Conservation (phyloP, 2,113 vertebrate species). For the Alouatta palliata region DNA sequence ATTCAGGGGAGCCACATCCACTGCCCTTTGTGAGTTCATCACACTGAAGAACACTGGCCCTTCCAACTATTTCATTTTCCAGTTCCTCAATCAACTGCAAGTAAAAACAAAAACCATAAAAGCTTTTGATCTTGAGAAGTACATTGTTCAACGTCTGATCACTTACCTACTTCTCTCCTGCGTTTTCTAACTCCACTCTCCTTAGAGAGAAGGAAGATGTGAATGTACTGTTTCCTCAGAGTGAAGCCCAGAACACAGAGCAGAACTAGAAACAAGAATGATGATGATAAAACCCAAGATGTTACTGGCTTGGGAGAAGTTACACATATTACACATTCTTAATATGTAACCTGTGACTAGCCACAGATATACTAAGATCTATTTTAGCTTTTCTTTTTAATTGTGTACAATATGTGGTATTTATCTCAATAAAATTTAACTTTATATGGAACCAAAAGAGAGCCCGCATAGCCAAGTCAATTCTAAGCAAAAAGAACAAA, state of each 20-base stretch:
- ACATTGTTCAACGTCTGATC: not conserved
- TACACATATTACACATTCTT: not conserved
- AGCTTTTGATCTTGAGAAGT: not conserved
- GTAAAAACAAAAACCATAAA: not conserved
- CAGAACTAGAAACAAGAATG: not conserved
- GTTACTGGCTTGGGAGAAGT: not conserved
- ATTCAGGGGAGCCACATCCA: not conserved
- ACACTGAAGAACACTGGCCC: not conserved
- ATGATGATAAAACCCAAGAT: not conserved
- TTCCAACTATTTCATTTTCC: not conserved
- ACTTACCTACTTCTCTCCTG: not conserved
- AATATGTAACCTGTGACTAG: rapidly evolving
- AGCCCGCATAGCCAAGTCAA: too few species aligned
- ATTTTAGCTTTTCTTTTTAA: not conserved
- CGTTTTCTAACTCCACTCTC: not conserved
- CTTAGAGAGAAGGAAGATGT: not conserved
- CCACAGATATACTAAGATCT: not conserved
- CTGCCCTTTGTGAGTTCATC: not conserved
- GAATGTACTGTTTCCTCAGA: not conserved
- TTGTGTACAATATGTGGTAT: not conserved
- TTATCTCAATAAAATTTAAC: too few species aligned
- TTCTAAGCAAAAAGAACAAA: too few species aligned
- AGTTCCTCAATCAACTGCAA: not conserved
- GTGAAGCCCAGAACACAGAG: not conserved
- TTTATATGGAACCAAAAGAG: too few species aligned